A percentile compares a stretch with the other conserved stretches of the same genome.
Evolutionary conservation across 2,888 invertebrate species (phyloP).

Genomic region (Melieria crassipennis): DNA sequence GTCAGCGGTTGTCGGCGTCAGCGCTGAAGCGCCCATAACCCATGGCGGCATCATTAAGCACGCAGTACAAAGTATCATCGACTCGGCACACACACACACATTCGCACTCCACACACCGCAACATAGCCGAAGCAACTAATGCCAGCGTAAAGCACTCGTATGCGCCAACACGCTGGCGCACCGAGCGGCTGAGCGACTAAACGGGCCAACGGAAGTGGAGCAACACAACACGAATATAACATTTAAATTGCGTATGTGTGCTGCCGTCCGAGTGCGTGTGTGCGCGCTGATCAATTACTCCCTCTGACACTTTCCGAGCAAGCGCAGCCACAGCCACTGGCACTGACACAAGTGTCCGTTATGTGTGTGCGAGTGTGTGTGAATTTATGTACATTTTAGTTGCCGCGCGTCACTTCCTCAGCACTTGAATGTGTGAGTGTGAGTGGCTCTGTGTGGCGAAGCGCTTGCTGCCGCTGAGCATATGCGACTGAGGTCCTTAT

Average conservation of each 20-base stretch:
- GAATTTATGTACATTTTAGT: constrained; percentile 39
- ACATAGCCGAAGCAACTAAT: background rate
- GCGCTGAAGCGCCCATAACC: background rate
- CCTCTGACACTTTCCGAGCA: constrained; percentile 44
- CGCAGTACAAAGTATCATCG: constrained; percentile 53
- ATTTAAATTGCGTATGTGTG: constrained; percentile 11
- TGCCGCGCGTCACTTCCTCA: background rate
- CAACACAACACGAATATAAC: too few species aligned
- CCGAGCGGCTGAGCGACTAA: too few species aligned
- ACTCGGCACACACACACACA: constrained; percentile 31
- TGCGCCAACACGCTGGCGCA: constrained; percentile 8
- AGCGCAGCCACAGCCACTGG: constrained; percentile 32
- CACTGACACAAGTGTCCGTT: constrained; percentile 24
- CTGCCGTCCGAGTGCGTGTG: background rate
- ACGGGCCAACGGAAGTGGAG: too few species aligned
- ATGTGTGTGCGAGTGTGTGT: constrained; percentile 29
- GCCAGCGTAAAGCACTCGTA: background rate
- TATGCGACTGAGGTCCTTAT: constrained; percentile 11
- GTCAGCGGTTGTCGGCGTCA: background rate
- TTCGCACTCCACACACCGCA: background rate
- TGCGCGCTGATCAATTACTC: constrained; percentile 11
- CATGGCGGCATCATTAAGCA: constrained; percentile 54
- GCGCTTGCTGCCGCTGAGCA: too few species aligned
- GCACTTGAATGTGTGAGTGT: background rate
- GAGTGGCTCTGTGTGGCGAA: background rate